A percentile compares a stretch with the other conserved stretches of the same genome.
These are phyloP conservation scores for Taeniopygia guttata DNA, from an alignment of 2,797 vertebrate species.

Conservation along the genomic window DNA sequence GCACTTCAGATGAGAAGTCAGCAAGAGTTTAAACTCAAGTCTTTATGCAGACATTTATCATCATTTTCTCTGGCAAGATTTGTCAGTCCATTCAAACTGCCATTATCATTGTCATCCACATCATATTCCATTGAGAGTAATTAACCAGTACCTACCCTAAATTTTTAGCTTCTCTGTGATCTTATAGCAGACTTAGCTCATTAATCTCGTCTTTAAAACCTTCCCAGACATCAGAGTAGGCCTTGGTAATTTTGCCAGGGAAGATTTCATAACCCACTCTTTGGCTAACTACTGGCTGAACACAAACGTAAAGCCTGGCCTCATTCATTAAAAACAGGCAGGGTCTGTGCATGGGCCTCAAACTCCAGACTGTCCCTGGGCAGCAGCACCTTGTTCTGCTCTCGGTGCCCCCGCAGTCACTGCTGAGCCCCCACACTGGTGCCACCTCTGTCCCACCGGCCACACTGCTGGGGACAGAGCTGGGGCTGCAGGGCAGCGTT, in stretches of 20 bases:
- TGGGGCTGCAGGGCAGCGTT: accelerated
- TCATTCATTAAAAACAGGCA: background rate
- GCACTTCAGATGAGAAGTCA: background rate
- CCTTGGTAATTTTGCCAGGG: background rate
- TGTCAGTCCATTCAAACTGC: background rate
- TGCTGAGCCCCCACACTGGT: accelerated
- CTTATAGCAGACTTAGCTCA: background rate
- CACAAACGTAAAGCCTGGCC: background rate
- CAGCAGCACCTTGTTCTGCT: background rate
- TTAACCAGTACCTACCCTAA: background rate
- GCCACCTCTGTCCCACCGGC: background rate
- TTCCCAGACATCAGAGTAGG: background rate
- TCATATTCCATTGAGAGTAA: background rate
- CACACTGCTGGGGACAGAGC: accelerated
- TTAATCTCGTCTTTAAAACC: background rate
- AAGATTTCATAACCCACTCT: background rate
- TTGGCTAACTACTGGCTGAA: background rate
- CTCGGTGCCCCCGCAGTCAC: accelerated
- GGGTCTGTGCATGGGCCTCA: background rate
- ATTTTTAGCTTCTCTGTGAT: background rate
- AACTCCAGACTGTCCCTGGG: too few species aligned
- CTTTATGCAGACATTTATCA: background rate
- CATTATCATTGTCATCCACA: background rate
- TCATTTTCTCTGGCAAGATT: background rate
- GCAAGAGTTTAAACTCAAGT: background rate